These are phyloP conservation scores for Cassiopea xamachana DNA, from an alignment of 30 jellyfish, hydroid and myxozoan species.

Conservation along the genomic window DNA sequence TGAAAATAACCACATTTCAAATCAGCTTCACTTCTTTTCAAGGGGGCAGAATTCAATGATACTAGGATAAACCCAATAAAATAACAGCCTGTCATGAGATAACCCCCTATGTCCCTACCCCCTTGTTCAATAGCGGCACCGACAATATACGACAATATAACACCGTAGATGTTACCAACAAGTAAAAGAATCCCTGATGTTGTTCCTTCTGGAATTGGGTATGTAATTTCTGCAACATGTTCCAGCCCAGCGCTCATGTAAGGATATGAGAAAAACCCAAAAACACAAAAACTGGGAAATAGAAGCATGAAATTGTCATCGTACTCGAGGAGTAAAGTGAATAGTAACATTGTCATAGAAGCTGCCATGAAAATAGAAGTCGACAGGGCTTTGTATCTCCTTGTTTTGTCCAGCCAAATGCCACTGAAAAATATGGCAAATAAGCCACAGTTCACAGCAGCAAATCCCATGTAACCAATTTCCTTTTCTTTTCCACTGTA, in stretches of 20 bases:
- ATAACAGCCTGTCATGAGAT: constrained; percentile 75
- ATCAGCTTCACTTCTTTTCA: constrained; percentile 83
- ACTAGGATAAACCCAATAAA: constrained; percentile 64
- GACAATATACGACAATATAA: constrained; percentile 70
- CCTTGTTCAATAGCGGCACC: constrained; percentile 88
- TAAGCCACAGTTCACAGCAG: constrained; percentile 78
- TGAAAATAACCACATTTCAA: background rate
- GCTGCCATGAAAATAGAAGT: constrained; percentile 43
- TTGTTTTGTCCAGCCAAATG: constrained; percentile 85
- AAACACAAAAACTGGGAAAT: constrained; percentile 74
- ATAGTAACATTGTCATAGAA: constrained; percentile 56
- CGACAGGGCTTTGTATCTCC: constrained; percentile 72
- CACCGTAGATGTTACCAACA: constrained; percentile 87
- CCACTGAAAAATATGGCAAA: constrained; percentile 90
- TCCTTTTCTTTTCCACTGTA: constrained; percentile 86
- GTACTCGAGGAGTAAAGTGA: constrained; percentile 75
- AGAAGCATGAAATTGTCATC: constrained; percentile 66
- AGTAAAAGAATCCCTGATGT: constrained; percentile 87
- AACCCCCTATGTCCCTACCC: constrained; percentile 82
- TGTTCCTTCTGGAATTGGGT: constrained; percentile 95
- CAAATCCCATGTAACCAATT: constrained; percentile 92
- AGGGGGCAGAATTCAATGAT: constrained; percentile 73
- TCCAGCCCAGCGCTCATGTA: constrained; percentile 94
- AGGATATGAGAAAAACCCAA: constrained; percentile 94
- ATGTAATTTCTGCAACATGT: constrained; percentile 97